Evolutionary conservation across 1,140 invertebrate species (phyloP), one percentile per base, ranked within the genome.

Genomic region (Contarinia nasturtii): DNA sequence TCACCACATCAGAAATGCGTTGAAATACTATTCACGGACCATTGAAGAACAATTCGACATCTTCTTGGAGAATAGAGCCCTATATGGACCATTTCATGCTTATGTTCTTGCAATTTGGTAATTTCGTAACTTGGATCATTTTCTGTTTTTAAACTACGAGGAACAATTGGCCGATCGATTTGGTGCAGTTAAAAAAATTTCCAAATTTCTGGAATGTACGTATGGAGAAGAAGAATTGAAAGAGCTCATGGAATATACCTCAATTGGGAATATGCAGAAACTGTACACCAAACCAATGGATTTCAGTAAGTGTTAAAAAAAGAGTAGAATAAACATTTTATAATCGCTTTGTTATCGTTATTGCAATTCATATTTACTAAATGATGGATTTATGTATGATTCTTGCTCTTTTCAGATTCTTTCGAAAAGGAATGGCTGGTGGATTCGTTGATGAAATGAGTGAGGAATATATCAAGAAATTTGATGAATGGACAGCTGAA

Each of bases 71-170:
- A 73, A 71, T 50, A 69, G 68, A 57, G 72, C 73, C 12, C 57
- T 57, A 37, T 77, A 65, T 47, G 68, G 64, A 12, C 75, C 77
- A 19, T 79, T 67, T 52, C 77, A 74, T 72, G 59, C 68, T 0
- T 74, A 79, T 49, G 59, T 77, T 2, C 52, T 73, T 4, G 65
- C 66, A 36, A 78, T 70, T 49, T 79, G 75, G 76, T 60, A 72
- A 19, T 54, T 62, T 10, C 60, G 69, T 33, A 54, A 73, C 21
- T 47, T 72, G 19, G 54, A 63, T 0, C 76, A 80, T 51, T 52
- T 80, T n/a, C 60, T 77, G 2, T 76, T 78, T 51, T 54, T 77
- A 10, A 74, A 65, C 42, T 82, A 76, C 53, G 79, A 82, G 57
- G 70, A 79, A 2, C 76, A 81, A 75, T 77, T 77, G 56, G 54